Evolutionary conservation across 2,888 invertebrate genomes (phyloP).

Genomic region (Strigamia crassipes): DNA sequence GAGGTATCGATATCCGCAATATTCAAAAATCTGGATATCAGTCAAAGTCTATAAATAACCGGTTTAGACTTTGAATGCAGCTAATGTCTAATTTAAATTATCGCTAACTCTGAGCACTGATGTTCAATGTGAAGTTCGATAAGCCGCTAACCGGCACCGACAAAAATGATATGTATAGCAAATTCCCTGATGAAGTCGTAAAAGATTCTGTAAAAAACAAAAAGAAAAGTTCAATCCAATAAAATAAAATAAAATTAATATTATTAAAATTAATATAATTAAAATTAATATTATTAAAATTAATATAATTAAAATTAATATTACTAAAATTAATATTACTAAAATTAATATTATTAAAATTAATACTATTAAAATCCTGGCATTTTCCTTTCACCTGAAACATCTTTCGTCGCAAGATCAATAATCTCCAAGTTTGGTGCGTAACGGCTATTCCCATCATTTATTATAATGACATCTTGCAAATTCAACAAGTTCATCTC

Average conservation of each 20-base stretch:
- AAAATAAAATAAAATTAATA: neutral
- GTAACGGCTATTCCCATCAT: conserved; percentile 9
- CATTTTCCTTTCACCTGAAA: neutral
- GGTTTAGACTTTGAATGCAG: neutral
- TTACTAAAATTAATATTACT: too few relatives aligned
- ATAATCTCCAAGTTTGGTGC: neutral
- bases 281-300: too few relatives aligned
- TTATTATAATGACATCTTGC: neutral
- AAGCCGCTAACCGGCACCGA: neutral
- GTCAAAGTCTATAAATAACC: too few relatives aligned
- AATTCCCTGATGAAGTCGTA: neutral
- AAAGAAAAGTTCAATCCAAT: neutral
- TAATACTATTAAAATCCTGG: neutral
- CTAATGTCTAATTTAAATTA: neutral
- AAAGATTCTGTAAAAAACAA: neutral
- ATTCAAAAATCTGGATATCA: too few relatives aligned
- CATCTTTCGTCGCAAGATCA: neutral
- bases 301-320: too few relatives aligned
- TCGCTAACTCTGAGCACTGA: neutral
- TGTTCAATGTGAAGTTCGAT: neutral
- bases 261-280: too few relatives aligned
- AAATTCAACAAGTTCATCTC: neutral
- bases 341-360: too few relatives aligned
- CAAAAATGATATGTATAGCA: neutral
- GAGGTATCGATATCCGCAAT: too few relatives aligned